Conservation (phyloP, 2,113 vertebrate species). For the Callorhinus ursinus region DNA sequence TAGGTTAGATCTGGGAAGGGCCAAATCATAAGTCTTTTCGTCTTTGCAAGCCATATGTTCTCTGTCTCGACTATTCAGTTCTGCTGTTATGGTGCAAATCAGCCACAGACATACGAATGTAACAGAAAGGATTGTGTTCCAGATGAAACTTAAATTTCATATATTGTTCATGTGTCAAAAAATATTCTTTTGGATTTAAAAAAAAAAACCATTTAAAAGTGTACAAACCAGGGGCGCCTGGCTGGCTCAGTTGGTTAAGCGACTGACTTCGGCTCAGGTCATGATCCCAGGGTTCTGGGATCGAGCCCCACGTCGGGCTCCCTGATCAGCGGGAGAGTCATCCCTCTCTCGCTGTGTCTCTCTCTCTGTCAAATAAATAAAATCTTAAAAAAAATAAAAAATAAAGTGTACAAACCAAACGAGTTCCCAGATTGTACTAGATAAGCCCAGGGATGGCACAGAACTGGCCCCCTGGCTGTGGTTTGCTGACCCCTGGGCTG, state of each 20-base stretch:
- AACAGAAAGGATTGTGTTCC: not conserved
- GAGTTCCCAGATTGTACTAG: not conserved
- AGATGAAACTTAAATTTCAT: not conserved
- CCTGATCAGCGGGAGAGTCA: too few species aligned
- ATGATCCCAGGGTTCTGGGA: too few species aligned
- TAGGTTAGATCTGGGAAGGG: not conserved
- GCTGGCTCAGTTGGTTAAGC: too few species aligned
- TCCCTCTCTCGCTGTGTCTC: too few species aligned
- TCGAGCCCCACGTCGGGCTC: too few species aligned
- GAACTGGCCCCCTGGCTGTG: not conserved
- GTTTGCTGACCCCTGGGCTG: not conserved
- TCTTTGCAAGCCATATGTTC: not conserved
- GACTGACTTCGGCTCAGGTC: too few species aligned
- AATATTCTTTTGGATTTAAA: not conserved
- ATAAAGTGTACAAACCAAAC: not conserved
- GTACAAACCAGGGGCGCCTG: not conserved
- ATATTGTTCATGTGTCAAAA: not conserved
- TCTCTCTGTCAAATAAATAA: too few species aligned
- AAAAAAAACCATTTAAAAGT: not conserved
- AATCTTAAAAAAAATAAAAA: not conserved
- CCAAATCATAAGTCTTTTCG: not conserved
- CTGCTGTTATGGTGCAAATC: not conserved
- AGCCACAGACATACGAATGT: not conserved
- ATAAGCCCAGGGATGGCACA: not conserved
- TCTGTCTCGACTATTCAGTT: not conserved